phyloP scores from a whole-genome alignment of 2,797 vertebrate species.

The Gorsachius magnificus region DNA sequence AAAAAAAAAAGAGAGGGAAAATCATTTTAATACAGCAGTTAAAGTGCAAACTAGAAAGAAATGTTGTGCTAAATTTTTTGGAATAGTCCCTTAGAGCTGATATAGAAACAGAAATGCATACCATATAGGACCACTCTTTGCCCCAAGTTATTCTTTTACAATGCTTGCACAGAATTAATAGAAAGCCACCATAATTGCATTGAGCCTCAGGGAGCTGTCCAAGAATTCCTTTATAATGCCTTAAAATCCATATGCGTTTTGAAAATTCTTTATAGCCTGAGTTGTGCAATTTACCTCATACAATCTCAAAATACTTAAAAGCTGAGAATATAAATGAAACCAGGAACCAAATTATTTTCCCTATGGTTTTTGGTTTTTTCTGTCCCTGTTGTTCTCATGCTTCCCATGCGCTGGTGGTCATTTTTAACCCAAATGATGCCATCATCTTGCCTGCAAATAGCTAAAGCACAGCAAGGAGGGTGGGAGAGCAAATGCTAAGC shows the following conservation, averaged over 20 bases:
- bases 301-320: background rate
- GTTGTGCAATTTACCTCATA: constrained; percentile 19
- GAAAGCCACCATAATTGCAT: constrained; percentile 3
- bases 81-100: background rate
- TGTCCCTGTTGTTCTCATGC: background rate
- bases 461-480: background rate
- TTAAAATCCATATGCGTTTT: constrained; percentile 20
- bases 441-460: background rate
- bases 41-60: background rate
- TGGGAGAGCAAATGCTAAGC: background rate
- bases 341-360: background rate
- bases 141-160: constrained; percentile 31
- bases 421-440: background rate
- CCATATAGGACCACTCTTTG: background rate
- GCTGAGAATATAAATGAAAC: background rate
- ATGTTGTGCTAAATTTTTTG: background rate
- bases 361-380: background rate
- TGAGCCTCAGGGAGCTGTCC: constrained; percentile 8
- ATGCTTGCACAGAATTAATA: constrained; percentile 30
- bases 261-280: background rate
- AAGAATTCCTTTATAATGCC: constrained; percentile 29
- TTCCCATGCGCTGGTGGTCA: background rate
- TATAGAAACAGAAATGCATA: background rate
- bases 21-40: background rate
- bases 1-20: background rate